Percentiles rank a stretch among this genome's conserved stretches.
phyloP scores from a whole-genome alignment of 2,797 vertebrate genomes.

The Malacoraja senta region DNA sequence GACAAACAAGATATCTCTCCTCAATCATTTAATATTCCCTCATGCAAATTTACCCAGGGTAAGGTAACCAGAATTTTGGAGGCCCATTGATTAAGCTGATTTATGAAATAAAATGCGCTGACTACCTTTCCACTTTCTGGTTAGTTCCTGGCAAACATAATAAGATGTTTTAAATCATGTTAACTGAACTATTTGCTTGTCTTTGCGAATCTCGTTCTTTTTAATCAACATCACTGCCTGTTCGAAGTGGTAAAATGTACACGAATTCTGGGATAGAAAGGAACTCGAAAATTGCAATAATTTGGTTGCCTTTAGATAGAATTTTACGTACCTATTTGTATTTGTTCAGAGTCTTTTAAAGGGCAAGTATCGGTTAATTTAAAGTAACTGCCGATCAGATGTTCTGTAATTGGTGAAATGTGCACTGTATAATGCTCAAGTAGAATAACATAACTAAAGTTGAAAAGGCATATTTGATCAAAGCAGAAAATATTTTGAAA shows the following conservation, averaged over 20 bases:
- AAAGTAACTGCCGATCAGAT: not conserved
- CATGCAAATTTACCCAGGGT: constrained; percentile 44
- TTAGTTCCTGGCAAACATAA: not conserved
- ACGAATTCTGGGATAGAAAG: not conserved
- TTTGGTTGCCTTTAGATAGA: not conserved
- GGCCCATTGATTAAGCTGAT: not conserved
- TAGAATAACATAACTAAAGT: not conserved
- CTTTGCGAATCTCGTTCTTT: not conserved
- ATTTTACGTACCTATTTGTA: not conserved
- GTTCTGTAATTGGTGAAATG: not conserved
- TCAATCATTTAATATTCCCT: constrained; percentile 39
- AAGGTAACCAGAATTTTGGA: not conserved
- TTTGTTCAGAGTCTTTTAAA: not conserved
- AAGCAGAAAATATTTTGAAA: not conserved
- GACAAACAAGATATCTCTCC: not conserved
- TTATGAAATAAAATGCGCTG: not conserved
- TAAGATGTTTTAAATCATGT: not conserved
- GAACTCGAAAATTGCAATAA: not conserved
- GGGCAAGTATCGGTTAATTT: not conserved
- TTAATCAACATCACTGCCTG: not conserved
- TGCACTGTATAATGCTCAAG: not conserved
- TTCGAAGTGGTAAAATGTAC: not conserved
- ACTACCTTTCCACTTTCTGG: not conserved
- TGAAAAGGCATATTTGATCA: not conserved
- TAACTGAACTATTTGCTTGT: too few species aligned